A percentile compares a stretch with the other conserved stretches of the same genome.
phyloP scores from a whole-genome alignment of 2,797 vertebrate species.

The Nyctibius grandis region DNA sequence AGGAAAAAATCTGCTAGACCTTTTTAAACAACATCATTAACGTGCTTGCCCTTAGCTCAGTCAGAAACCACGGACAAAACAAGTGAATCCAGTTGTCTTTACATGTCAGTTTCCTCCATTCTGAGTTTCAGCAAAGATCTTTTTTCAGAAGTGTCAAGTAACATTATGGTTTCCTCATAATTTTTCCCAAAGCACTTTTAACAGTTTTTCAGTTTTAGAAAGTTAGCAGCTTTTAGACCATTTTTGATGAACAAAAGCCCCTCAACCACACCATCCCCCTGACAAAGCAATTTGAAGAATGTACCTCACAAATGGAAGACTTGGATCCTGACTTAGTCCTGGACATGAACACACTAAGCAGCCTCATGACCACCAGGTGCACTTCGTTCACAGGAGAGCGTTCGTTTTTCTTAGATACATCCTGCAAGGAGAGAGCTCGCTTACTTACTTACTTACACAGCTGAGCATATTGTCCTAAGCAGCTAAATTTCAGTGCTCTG shows the following conservation, averaged over 20 bases:
- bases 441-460: not conserved
- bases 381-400: slow-evolving; percentile 94
- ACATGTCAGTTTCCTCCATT: not conserved
- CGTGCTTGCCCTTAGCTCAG: not conserved
- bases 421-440: slow-evolving; percentile 70
- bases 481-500: not conserved
- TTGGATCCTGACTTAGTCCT: slow-evolving; percentile 97
- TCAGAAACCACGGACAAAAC: not conserved
- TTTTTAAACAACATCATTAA: slow-evolving; percentile 13
- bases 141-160: not conserved
- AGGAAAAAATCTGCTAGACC: not conserved
- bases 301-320: slow-evolving; percentile 92
- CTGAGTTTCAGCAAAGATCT: not conserved
- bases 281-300: not conserved
- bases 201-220: not conserved
- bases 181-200: not conserved
- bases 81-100: not conserved
- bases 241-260: not conserved
- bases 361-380: slow-evolving; percentile 95
- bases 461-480: not conserved
- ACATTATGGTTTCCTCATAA: not conserved
- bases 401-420: slow-evolving; percentile 96
- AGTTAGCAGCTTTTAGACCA: not conserved
- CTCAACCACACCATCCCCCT: fast-evolving
- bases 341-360: slow-evolving; percentile 98